These are phyloP conservation scores for Drosophila setosimentum DNA, from an alignment of 2,888 invertebrate species.

Conservation along the genomic window DNA sequence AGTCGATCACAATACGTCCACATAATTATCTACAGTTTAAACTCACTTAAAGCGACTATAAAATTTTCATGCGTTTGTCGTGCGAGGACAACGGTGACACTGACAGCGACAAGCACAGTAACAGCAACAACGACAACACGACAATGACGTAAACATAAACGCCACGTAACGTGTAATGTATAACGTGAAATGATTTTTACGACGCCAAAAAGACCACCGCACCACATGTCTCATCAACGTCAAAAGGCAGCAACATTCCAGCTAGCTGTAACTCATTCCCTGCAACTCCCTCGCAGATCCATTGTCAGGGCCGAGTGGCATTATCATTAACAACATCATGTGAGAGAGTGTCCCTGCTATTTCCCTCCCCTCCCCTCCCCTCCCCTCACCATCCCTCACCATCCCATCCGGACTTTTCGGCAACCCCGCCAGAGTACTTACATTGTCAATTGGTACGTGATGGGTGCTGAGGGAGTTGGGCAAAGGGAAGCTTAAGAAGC, in stretches of 20 bases:
- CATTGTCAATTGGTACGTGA: constrained; percentile 65
- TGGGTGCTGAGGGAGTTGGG: constrained; percentile 21
- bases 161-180: constrained; percentile 74
- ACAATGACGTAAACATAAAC: constrained; percentile 74
- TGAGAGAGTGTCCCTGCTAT: constrained; percentile 37
- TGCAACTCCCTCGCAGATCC: constrained; percentile 13
- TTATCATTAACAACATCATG: constrained; percentile 76
- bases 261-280: constrained; percentile 6
- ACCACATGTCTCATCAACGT: constrained; percentile 77
- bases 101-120: constrained; percentile 42
- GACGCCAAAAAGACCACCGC: constrained; percentile 59
- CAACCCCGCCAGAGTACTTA: constrained; percentile 30
- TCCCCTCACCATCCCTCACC: no score
- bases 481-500: constrained; percentile 5
- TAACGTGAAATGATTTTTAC: constrained; percentile 77
- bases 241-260: constrained; percentile 47
- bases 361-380: not conserved
- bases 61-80: constrained; percentile 66
- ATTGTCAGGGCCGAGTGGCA: constrained; percentile 56
- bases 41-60: constrained; percentile 80
- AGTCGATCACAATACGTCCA: not conserved
- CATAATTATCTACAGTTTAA: constrained; percentile 42
- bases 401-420: not conserved
- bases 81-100: constrained; percentile 44
- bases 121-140: constrained; percentile 31